Evolutionary conservation across 2,888 invertebrate species (phyloP), one percentile per base, ranked within the genome.

Genomic region (Cartodere bifasciata): DNA sequence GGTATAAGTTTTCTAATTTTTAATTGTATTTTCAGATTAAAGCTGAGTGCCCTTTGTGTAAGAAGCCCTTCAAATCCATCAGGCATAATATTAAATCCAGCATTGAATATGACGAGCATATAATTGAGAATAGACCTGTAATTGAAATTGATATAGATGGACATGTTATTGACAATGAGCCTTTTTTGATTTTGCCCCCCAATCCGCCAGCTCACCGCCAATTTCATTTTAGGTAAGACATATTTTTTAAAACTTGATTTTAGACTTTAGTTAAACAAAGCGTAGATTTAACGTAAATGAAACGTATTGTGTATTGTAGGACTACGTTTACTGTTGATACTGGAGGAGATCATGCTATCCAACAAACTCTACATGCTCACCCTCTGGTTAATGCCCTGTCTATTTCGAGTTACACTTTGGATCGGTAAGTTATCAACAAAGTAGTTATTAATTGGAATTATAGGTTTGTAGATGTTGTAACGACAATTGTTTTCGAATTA

Each of bases 21-120:
- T 7, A n/a, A 9, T 26, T 20, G n/a, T 20, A 29, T 35, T 67
- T 65, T 4, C 53, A 83, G 81, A 82, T 91, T 9, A 92, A 91
- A 62, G 75, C 90, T 0, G 90, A 84, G 52, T 92, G 92, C 58
- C 95, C 95, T 1, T 64, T 95, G 1, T 95, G 95, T 60, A 94
- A 95, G 54, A 85, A 88, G 54, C 70, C 75, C 3, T 94, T 94
- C 57, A 82, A 78, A 46, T 81, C 83, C 4, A 94, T 94, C 34
- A 85, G 92, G 37, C 88, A 92, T 60, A 91, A 88, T 70, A 84
- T 92, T 3, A 74, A 81, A 43, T 83, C 87, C 1, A 79, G 80
- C 53, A 72, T 78, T 40, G 85, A 88, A 47, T 92, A 86, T 59
- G 91, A 94, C 47, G 81, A 88, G 52, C 86, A 90, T 53, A 58